phyloP scores from a whole-genome alignment of 2,888 invertebrate genomes.

The Thyatira batis region DNA sequence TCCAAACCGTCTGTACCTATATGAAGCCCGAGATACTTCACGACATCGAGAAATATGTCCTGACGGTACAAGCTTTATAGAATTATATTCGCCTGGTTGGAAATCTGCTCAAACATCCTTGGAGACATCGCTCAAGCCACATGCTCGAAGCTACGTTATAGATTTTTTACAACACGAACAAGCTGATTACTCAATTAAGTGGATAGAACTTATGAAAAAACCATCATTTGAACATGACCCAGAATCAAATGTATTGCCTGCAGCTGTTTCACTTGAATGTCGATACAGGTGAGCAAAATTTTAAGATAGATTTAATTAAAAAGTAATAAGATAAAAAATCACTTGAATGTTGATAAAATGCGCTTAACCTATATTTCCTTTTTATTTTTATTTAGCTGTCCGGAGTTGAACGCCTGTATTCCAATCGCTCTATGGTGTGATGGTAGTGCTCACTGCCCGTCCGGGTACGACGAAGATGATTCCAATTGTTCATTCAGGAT shows the following conservation, averaged over 20 bases:
- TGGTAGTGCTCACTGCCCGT: constrained; percentile 89
- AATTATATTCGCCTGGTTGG: constrained; percentile 89
- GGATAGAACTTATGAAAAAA: constrained; percentile 90
- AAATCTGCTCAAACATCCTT: constrained; percentile 72
- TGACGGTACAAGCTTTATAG: constrained; percentile 79
- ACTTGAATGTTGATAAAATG: neutral
- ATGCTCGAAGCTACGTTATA: constrained; percentile 87
- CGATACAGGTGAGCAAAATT: constrained; percentile 83
- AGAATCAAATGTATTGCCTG: constrained; percentile 76
- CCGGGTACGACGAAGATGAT: constrained; percentile 91
- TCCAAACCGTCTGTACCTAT: constrained; percentile 87
- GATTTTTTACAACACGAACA: constrained; percentile 89
- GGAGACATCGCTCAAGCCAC: constrained; percentile 76
- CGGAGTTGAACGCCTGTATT: constrained; percentile 91
- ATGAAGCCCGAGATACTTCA: constrained; percentile 85
- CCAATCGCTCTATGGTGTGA: constrained; percentile 91
- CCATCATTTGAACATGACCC: constrained; percentile 75
- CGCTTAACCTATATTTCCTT: too few species aligned
- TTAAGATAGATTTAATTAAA: too few species aligned
- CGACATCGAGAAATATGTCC: constrained; percentile 86
- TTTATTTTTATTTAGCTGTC: constrained; percentile 83
- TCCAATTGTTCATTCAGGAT: constrained; percentile 88
- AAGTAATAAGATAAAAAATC: constrained; percentile 6
- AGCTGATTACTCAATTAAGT: constrained; percentile 88
- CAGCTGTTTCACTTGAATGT: constrained; percentile 83